A percentile compares a stretch with the other conserved stretches of the same genome.
These are phyloP conservation scores for Drosophila sordidula DNA, from an alignment of 2,888 invertebrate species.

Conservation along the genomic window DNA sequence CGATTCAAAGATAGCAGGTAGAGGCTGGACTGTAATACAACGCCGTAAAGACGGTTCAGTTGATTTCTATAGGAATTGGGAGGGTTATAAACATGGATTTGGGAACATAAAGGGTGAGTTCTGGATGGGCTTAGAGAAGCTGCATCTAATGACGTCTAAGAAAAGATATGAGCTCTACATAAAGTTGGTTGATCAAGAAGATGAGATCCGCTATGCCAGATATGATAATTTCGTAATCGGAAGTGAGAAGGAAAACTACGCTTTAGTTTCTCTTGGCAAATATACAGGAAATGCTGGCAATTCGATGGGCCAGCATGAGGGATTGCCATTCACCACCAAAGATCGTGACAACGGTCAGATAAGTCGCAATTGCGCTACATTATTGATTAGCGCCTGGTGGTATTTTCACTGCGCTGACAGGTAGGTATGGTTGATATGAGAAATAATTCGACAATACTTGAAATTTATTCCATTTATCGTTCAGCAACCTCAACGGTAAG, in stretches of 20 bases:
- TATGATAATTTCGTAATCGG: too few relatives aligned
- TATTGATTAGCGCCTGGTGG: conserved; percentile 6
- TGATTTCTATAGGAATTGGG: conserved; percentile 19
- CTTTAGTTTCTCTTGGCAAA: neutral
- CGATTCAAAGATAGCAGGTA: neutral
- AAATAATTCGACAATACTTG: neutral
- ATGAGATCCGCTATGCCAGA: neutral
- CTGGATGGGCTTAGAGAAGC: neutral
- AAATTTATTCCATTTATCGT: neutral
- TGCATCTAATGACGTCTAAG: neutral
- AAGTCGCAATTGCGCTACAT: neutral
- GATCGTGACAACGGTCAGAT: neutral
- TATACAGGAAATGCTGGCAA: neutral
- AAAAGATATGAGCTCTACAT: conserved; percentile 3
- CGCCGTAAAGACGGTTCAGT: conserved; percentile 12
- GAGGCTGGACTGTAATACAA: conserved; percentile 17
- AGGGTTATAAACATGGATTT: conserved; percentile 6
- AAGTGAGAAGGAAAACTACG: neutral
- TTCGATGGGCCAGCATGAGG: neutral
- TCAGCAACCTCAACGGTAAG: conserved; percentile 7
- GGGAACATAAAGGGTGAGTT: neutral
- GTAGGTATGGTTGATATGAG: neutral
- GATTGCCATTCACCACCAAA: neutral
- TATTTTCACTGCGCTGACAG: conserved; percentile 1
- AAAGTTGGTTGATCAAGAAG: neutral